These are phyloP conservation scores for Amphiprion percula DNA, from an alignment of 2,113 vertebrate species.

Conservation along the genomic window DNA sequence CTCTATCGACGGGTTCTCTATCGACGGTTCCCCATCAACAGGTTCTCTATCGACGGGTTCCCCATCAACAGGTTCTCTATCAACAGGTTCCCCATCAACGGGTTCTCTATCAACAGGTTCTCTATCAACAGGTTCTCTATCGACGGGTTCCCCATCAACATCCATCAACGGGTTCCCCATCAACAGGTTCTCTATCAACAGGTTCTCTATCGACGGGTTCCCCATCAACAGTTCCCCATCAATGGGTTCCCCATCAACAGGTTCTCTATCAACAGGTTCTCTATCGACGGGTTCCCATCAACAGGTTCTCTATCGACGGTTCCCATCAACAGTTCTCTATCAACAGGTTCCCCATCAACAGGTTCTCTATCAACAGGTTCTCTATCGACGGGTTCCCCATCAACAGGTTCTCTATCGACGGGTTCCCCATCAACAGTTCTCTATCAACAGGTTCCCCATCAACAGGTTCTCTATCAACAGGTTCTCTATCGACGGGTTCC, in stretches of 20 bases:
- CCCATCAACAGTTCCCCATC: too few species aligned
- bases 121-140: not conserved
- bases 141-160: not conserved
- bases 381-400: not conserved
- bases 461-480: not conserved
- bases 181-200: not conserved
- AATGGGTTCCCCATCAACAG: not conserved
- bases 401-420: not conserved
- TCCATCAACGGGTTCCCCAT: too few species aligned
- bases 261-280: too few species aligned
- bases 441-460: not conserved
- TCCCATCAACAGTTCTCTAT: too few species aligned
- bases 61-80: not conserved
- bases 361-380: not conserved
- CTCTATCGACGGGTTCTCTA: too few species aligned
- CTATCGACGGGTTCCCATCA: not conserved
- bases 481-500: not conserved
- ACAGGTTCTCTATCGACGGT: not conserved
- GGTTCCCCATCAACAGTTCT: not conserved
- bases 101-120: not conserved
- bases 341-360: not conserved
- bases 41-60: too few species aligned
- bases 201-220: not conserved
- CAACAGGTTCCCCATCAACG: not conserved
- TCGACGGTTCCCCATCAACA: not conserved